Conservation (phyloP, 2,888 invertebrate genomes). For the Gortyna flavago region DNA sequence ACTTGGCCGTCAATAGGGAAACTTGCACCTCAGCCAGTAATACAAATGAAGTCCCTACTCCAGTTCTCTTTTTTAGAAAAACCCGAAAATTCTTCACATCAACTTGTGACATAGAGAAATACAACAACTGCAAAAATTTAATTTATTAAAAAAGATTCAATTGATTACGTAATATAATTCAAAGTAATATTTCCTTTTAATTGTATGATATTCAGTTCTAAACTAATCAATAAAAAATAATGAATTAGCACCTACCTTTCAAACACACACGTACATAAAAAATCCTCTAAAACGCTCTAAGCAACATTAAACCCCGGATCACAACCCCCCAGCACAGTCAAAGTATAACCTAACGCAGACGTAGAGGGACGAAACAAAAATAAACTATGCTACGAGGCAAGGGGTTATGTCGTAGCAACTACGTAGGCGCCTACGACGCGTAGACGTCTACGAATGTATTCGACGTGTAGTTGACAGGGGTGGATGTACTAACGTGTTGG, state of each 20-base stretch:
- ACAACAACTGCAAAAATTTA: too few relatives aligned
- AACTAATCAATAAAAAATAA: neutral
- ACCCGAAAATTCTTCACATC: neutral
- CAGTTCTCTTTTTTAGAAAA: neutral
- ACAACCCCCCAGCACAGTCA: constrained; percentile 14
- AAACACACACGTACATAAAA: constrained; percentile 6
- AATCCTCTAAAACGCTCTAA: constrained; percentile 38
- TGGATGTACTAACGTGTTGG: constrained; percentile 1
- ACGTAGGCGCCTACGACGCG: constrained; percentile 58
- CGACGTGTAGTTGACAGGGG: constrained; percentile 19
- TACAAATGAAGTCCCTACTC: too few relatives aligned
- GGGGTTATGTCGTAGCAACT: constrained; percentile 48
- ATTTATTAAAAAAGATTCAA: too few relatives aligned
- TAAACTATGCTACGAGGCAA: constrained; percentile 49
- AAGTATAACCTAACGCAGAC: constrained; percentile 29
- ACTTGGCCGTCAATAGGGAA: constrained; percentile 1
- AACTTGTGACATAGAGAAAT: too few relatives aligned
- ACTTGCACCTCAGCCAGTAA: too few relatives aligned
- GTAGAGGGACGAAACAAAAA: constrained; percentile 51
- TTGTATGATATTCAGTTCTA: neutral
- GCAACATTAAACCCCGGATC: constrained; percentile 15
- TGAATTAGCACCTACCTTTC: neutral
- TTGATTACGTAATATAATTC: too few relatives aligned
- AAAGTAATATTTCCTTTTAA: too few relatives aligned
- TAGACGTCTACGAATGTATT: constrained; percentile 48